Conservation (phyloP, 2,113 vertebrate species). For the Stegostoma tigrinum region DNA sequence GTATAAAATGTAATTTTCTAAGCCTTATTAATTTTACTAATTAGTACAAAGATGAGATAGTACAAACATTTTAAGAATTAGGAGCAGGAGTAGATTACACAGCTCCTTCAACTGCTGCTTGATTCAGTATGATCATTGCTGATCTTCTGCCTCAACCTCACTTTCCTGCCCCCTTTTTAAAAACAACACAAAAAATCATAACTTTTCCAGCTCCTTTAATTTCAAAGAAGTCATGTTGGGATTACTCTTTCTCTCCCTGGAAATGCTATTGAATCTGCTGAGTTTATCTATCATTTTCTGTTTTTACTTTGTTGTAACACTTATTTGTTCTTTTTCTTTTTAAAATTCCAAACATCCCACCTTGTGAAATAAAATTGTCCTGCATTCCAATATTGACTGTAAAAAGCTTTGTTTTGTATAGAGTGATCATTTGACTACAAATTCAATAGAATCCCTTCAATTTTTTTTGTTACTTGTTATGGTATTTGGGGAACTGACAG, state of each 20-base stretch:
- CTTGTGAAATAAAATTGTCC: neutral
- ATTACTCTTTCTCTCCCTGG: no score
- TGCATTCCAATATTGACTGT: neutral
- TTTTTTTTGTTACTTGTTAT: neutral
- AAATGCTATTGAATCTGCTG: no score
- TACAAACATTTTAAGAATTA: neutral
- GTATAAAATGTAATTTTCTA: neutral
- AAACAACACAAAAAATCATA: no score
- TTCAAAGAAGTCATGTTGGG: no score
- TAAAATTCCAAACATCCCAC: no score
- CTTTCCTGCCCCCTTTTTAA: neutral
- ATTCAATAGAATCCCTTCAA: neutral
- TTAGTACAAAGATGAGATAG: neutral
- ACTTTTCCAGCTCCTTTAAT: no score
- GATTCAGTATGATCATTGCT: neutral
- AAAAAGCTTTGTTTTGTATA: neutral
- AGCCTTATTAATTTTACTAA: neutral
- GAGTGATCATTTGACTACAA: neutral
- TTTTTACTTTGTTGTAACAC: no score
- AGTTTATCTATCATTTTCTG: no score
- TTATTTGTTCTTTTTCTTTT: no score
- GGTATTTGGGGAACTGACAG: neutral
- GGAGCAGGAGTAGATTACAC: neutral
- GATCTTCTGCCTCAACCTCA: neutral
- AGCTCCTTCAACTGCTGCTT: neutral